These are phyloP conservation scores for Lypha dubia DNA, from an alignment of 2,888 invertebrate genomes.

Conservation along the genomic window DNA sequence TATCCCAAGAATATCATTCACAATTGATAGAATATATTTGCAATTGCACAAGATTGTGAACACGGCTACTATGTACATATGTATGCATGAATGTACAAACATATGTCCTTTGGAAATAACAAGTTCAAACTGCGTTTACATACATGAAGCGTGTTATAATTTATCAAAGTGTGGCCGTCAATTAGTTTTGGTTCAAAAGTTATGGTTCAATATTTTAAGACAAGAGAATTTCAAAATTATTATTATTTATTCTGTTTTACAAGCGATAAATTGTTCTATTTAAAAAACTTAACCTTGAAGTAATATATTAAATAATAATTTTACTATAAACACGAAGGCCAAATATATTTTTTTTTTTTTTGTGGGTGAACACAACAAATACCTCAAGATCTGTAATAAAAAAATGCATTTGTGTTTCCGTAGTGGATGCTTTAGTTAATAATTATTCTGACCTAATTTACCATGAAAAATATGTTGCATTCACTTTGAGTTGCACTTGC, in stretches of 20 bases:
- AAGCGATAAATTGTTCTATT: neutral
- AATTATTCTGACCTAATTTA: constrained; percentile 48
- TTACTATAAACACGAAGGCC: constrained; percentile 34
- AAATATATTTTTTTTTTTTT: neutral
- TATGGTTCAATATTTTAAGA: neutral
- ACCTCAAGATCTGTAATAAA: neutral
- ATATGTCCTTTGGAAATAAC: no score
- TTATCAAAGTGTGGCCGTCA: neutral
- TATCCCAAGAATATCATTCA: no score
- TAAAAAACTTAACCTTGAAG: constrained; percentile 39
- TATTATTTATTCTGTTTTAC: neutral
- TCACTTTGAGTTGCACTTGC: constrained; percentile 35
- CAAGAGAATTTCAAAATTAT: neutral
- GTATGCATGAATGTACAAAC: no score
- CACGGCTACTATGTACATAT: no score
- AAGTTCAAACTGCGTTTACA: no score
- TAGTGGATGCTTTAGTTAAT: neutral
- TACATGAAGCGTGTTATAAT: no score
- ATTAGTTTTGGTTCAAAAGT: neutral
- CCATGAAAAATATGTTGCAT: constrained; percentile 35
- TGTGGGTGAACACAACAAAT: no score
- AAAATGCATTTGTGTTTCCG: neutral
- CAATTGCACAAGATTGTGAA: no score
- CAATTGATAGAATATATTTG: no score
- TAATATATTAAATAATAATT: constrained; percentile 18